These are phyloP conservation scores for Steatocranus sp. DNA, from an alignment of 2,797 vertebrate genomes.

Conservation along the genomic window DNA sequence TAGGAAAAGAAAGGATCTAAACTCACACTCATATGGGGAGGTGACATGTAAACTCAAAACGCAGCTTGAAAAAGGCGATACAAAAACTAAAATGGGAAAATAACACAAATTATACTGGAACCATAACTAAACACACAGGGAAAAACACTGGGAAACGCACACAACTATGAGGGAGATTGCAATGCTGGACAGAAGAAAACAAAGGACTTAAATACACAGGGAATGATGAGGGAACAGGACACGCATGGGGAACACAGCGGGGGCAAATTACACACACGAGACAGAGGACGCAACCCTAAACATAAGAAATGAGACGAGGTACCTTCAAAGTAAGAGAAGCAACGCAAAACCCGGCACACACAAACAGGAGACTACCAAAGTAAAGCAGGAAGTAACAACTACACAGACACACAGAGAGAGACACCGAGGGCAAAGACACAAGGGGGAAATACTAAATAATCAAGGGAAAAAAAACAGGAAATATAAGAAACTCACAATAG, in stretches of 20 bases:
- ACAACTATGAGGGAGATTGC: accelerated
- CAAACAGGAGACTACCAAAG: accelerated
- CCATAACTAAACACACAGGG: background rate
- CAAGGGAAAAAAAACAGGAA: background rate
- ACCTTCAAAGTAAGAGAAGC: background rate
- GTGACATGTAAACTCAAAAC: background rate
- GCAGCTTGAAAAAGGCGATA: background rate
- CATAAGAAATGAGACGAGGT: background rate
- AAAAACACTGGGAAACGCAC: background rate
- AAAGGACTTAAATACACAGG: background rate
- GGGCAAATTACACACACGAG: accelerated
- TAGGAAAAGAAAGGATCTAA: background rate
- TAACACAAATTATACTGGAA: background rate
- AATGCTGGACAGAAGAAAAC: background rate
- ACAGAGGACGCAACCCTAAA: background rate
- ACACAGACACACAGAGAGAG: background rate
- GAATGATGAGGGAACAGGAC: background rate
- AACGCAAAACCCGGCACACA: accelerated
- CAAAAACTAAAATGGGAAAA: background rate
- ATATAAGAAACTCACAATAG: background rate
- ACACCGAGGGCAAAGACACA: background rate
- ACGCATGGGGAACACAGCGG: background rate
- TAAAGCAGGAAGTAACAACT: background rate
- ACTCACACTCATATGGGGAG: accelerated
- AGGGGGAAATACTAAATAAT: background rate